Percentiles rank a stretch among this genome's conserved stretches.
These are phyloP conservation scores for Decapterus maruadsi DNA, from an alignment of 2,797 vertebrate species.

Conservation along the genomic window DNA sequence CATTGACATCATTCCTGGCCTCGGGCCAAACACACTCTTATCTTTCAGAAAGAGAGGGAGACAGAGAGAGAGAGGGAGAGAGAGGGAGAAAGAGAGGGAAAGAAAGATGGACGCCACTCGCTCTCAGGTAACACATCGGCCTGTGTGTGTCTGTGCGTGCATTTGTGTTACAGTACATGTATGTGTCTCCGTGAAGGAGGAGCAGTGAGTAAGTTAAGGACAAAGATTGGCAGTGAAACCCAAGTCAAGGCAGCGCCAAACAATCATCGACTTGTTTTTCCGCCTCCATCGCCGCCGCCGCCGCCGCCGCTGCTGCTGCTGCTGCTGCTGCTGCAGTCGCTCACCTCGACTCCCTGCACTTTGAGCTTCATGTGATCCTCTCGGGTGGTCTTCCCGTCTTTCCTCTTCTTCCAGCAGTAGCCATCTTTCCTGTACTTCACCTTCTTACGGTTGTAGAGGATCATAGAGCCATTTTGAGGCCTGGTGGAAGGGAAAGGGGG, in stretches of 20 bases:
- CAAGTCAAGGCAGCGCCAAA: constrained; percentile 32
- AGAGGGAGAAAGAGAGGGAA: constrained; percentile 50
- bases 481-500: constrained; percentile 69
- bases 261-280: constrained; percentile 65
- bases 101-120: constrained; percentile 48
- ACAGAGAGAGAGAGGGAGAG: constrained; percentile 41
- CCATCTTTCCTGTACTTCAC: constrained; percentile 99
- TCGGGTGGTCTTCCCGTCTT: constrained; percentile 97
- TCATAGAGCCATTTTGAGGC: constrained; percentile 99
- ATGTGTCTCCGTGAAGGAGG: constrained; percentile 53
- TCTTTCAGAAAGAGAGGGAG: constrained; percentile 81
- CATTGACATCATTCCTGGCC: constrained; percentile 89
- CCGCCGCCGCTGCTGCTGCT: no score
- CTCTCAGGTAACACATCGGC: constrained; percentile 58
- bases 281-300: neutral
- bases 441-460: constrained; percentile 99
- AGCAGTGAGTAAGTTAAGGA: constrained; percentile 57
- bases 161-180: constrained; percentile 35
- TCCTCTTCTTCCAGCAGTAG: constrained; percentile 99
- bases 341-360: constrained; percentile 98
- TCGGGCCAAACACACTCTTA: constrained; percentile 86
- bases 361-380: constrained; percentile 99
- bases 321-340: constrained; percentile 47
- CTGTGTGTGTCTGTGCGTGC: constrained; percentile 51
- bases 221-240: constrained; percentile 59